Evolutionary conservation across 1,140 invertebrate species (phyloP), one percentile per base, ranked within the genome.

Genomic region (Drosophila kurseongensis): DNA sequence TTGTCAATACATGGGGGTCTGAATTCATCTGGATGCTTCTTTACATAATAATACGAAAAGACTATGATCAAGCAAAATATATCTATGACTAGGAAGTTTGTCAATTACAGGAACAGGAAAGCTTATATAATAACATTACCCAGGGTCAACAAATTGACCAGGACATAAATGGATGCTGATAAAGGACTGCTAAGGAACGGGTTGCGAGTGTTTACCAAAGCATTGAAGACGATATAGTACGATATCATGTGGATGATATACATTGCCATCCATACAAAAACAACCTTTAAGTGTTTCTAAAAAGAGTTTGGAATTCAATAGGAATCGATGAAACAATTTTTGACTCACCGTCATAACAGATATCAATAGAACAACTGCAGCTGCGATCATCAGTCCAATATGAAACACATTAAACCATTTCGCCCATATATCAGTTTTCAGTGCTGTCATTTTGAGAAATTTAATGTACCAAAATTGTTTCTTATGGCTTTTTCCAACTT

Each of bases 321-420:
- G 5, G 5, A n/a, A 16, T 51, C 8, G 12, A n/a, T 7, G 12
- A 40, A 14, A 2, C 4, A 4, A 42, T 10, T 13, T 10, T 3
- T 6, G 32, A 12, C 51, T 66, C 18, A 76, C 73, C 54, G 48
- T 32, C 29, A 76, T 5, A n/a, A 48, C 27, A 27, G 48, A 44
- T 5, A 76, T 9, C 13, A 76, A 50, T 42, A 76, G 61, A 14
- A 50, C 2, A 9, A 76, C 32, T 4, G 73, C 73, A 13, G 61
- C 72, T 4, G 7, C 10, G 13, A 59, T 67, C 72, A 75, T 75
- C 10, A 76, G 38, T n/a, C 7, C 42, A 16, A 75, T 41, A 29
- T 76, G 73, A 27, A n/a, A 27, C 5, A 76, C 29, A 59, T 75
- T 76, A 23, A 76, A 76, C 54, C 61, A 75, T 27, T 76, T 75